These are phyloP conservation scores for Neoaliturus tenellus DNA, from an alignment of 2,888 invertebrate species.

Conservation along the genomic window DNA sequence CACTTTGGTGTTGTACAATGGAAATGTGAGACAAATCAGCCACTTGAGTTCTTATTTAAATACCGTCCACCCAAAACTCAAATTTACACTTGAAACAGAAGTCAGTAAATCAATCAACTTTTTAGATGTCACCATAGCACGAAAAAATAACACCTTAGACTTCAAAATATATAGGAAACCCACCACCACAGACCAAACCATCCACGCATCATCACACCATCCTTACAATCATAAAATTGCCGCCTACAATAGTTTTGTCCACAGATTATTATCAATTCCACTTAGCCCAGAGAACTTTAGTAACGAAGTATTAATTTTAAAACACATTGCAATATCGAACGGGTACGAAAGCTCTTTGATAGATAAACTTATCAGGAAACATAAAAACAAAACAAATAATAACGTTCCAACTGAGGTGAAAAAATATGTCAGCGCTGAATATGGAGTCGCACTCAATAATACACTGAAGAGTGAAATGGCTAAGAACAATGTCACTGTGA, in stretches of 20 bases:
- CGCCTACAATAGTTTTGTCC: not conserved
- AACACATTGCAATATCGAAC: too few relatives aligned
- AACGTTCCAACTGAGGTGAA: too few relatives aligned
- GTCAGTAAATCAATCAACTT: not conserved
- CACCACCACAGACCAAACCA: not conserved
- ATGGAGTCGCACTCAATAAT: too few relatives aligned
- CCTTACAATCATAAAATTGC: not conserved
- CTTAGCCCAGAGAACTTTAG: not conserved
- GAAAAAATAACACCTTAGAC: not conserved
- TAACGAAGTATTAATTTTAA: too few relatives aligned
- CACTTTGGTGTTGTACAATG: not conserved
- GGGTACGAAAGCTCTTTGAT: too few relatives aligned
- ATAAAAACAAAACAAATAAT: too few relatives aligned
- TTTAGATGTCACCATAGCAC: not conserved
- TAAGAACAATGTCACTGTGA: too few relatives aligned
- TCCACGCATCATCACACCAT: not conserved
- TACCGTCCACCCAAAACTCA: not conserved
- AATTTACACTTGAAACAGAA: not conserved
- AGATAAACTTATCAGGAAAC: too few relatives aligned
- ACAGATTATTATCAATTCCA: not conserved
- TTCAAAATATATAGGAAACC: constrained; percentile 1
- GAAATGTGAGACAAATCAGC: not conserved
- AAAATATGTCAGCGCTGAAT: too few relatives aligned
- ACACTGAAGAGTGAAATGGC: too few relatives aligned
- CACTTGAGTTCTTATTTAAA: not conserved